Conservation (phyloP, 2,888 invertebrate species). For the Hypselothyrea guttata region DNA sequence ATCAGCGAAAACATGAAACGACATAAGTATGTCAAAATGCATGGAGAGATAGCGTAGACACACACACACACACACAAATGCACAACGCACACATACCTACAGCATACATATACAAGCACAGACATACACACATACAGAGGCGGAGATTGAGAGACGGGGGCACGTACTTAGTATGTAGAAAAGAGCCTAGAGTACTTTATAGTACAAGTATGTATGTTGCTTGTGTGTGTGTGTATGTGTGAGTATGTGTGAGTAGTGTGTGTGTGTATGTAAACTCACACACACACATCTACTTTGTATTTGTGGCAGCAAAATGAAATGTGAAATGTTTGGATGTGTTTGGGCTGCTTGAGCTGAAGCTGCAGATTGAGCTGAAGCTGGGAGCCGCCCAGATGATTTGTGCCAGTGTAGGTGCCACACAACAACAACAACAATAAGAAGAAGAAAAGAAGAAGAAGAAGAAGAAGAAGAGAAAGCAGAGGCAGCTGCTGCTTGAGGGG, state of each 20-base stretch:
- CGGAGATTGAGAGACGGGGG: slow-evolving; percentile 45
- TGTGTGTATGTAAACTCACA: slow-evolving; percentile 26
- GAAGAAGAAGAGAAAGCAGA: slow-evolving; percentile 23
- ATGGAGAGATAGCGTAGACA: slow-evolving; percentile 56
- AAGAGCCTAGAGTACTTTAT: slow-evolving; percentile 73
- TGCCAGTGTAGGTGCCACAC: slow-evolving; percentile 59
- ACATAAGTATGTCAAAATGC: slow-evolving; percentile 78
- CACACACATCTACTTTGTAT: slow-evolving; percentile 38
- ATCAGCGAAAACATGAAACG: slow-evolving; percentile 76
- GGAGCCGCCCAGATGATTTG: slow-evolving; percentile 82
- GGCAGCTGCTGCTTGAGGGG: slow-evolving; percentile 36
- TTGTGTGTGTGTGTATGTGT: slow-evolving; percentile 28
- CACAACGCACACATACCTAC: slow-evolving; percentile 20
- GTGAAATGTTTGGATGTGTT: slow-evolving; percentile 70
- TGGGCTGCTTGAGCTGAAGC: slow-evolving; percentile 31
- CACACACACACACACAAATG: slow-evolving; percentile 19
- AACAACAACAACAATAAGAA: slow-evolving; percentile 26
- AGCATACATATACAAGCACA: slow-evolving; percentile 13
- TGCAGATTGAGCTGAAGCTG: slow-evolving; percentile 51
- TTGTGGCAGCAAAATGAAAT: slow-evolving; percentile 55
- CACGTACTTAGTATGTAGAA: slow-evolving; percentile 67
- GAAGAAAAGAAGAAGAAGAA: no score
- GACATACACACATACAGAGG: slow-evolving; percentile 18
- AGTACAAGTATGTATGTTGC: slow-evolving; percentile 31
- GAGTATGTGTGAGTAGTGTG: slow-evolving; percentile 25